Conservation (phyloP, 2,888 invertebrate species). For the Teleogryllus oceanicus region DNA sequence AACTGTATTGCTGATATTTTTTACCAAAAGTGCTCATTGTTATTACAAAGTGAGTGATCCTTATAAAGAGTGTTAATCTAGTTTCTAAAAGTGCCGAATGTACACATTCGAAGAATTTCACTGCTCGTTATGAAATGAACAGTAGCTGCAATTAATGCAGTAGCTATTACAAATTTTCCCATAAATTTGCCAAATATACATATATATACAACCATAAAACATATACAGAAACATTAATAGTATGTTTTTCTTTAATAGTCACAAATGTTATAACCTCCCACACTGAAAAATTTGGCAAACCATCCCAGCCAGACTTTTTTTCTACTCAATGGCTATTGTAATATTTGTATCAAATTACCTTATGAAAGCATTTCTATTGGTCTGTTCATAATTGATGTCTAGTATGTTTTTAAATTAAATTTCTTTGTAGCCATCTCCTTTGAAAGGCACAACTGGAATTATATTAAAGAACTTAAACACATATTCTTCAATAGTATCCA, state of each 20-base stretch:
- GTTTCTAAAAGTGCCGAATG: slow-evolving; percentile 24
- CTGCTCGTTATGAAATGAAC: slow-evolving; percentile 18
- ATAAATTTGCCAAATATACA: slow-evolving; percentile 18
- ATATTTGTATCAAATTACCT: slow-evolving; percentile 10
- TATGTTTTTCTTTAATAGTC: background rate
- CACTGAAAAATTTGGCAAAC: background rate
- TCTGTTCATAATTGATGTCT: background rate
- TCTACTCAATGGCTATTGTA: slow-evolving; percentile 18
- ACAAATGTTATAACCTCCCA: background rate
- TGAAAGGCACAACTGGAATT: background rate
- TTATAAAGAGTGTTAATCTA: slow-evolving; percentile 5
- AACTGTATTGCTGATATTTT: slow-evolving; percentile 45
- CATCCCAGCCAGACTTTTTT: slow-evolving; percentile 8
- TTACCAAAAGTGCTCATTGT: slow-evolving; percentile 71
- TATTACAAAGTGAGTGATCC: slow-evolving; percentile 47
- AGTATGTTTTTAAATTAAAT: background rate
- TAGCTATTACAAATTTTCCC: slow-evolving; percentile 18
- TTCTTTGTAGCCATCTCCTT: slow-evolving; percentile 18
- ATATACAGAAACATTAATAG: background rate
- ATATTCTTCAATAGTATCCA: no score
- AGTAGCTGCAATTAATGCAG: slow-evolving; percentile 18
- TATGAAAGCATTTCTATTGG: slow-evolving; percentile 3
- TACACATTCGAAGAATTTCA: slow-evolving; percentile 3
- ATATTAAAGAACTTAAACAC: no score
- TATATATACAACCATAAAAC: background rate